Percentiles rank a stretch among this genome's conserved stretches.
These are phyloP conservation scores for Drosophila planitibia DNA, from an alignment of 2,888 invertebrate genomes.

Conservation along the genomic window DNA sequence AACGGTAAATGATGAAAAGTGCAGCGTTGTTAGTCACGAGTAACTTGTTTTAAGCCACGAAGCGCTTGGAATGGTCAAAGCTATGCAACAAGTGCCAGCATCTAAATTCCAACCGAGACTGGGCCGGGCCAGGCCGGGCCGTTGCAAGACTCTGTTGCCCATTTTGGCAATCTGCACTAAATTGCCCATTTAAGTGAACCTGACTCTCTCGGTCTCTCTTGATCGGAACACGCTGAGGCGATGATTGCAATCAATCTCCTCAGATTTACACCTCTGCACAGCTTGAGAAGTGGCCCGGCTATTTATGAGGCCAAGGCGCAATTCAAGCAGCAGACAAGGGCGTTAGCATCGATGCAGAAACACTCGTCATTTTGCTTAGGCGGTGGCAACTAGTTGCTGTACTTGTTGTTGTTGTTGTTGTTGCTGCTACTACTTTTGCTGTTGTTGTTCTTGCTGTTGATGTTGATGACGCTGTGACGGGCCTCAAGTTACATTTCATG, in stretches of 20 bases:
- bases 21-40: constrained; percentile 37
- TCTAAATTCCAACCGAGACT: constrained; percentile 31
- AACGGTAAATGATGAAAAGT: constrained; percentile 70
- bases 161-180: constrained; percentile 63
- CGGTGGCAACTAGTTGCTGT: constrained; percentile 38
- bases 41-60: constrained; percentile 57
- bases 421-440: constrained; percentile 29
- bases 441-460: constrained; percentile 6
- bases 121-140: constrained; percentile 35
- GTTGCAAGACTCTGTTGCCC: constrained; percentile 70
- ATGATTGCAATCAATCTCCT: constrained; percentile 75
- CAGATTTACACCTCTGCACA: constrained; percentile 70
- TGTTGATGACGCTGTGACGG: constrained; percentile 52
- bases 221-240: constrained; percentile 14
- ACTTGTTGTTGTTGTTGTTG: constrained; percentile 28
- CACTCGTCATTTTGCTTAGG: constrained; percentile 60
- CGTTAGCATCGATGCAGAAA: constrained; percentile 78
- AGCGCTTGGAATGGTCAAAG: constrained; percentile 68
- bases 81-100: constrained; percentile 62
- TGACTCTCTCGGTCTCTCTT: constrained; percentile 6
- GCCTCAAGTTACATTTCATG: constrained; percentile 73
- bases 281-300: constrained; percentile 27
- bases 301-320: constrained; percentile 75
- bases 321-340: constrained; percentile 58
- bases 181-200: constrained; percentile 20